A percentile compares a stretch with the other conserved stretches of the same genome.
Conservation (phyloP, 2,888 invertebrate genomes). For the Nomada fabriciana region DNA sequence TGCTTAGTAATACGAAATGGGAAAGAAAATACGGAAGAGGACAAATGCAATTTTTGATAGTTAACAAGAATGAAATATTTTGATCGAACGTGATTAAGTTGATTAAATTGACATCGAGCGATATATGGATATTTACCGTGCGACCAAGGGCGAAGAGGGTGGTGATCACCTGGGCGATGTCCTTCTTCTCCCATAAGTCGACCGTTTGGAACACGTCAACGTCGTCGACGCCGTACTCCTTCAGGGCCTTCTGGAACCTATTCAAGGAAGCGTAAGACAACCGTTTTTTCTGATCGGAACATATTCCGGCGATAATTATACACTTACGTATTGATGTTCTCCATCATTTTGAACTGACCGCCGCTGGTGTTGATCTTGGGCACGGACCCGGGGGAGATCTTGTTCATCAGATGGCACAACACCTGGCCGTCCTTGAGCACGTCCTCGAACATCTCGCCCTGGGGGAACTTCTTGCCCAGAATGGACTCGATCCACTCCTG, state of each 20-base stretch:
- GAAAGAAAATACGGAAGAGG: too few relatives aligned
- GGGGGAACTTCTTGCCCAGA: slow-evolving; percentile 94
- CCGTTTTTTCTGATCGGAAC: too few relatives aligned
- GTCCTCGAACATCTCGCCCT: slow-evolving; percentile 93
- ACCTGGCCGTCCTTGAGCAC: slow-evolving; percentile 96
- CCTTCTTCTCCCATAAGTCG: slow-evolving; percentile 97
- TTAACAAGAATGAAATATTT: not conserved
- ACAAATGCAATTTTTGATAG: too few relatives aligned
- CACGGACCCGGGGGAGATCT: slow-evolving; percentile 94
- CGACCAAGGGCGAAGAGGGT: slow-evolving; percentile 94
- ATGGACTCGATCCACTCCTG: slow-evolving; percentile 96
- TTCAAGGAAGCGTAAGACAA: not conserved
- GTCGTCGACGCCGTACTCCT: slow-evolving; percentile 94
- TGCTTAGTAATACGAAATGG: too few relatives aligned
- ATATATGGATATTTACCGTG: slow-evolving; percentile 86
- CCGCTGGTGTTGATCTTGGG: slow-evolving; percentile 96
- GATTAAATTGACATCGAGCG: not conserved
- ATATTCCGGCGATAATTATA: not conserved
- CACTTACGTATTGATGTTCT: slow-evolving; percentile 97
- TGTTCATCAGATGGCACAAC: slow-evolving; percentile 97
- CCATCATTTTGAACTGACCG: slow-evolving; percentile 99
- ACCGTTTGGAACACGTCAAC: slow-evolving; percentile 98
- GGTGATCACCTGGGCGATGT: slow-evolving; percentile 93
- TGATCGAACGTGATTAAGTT: not conserved
- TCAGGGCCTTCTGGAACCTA: slow-evolving; percentile 94